Conservation (phyloP, 2,113 vertebrate species). For the Oncorhynchus keta region DNA sequence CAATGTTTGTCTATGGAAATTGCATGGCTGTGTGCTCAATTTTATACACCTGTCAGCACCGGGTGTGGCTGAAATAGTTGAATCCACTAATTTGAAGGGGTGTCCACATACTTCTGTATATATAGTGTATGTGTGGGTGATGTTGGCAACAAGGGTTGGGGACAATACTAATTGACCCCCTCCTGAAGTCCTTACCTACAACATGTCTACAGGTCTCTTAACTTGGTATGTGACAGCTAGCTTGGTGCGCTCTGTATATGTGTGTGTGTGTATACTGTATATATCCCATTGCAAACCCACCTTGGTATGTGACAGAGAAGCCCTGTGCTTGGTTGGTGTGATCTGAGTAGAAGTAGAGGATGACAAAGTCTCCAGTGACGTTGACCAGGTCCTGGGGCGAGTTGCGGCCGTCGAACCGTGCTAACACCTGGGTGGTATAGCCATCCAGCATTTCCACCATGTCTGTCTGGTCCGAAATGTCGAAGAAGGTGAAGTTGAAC, state of each 20-base stretch:
- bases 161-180: no score
- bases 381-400: slow-evolving; percentile 83
- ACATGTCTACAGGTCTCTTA: background rate
- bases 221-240: background rate
- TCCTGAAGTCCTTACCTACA: no score
- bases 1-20: no score
- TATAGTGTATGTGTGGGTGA: no score
- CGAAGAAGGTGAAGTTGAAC: slow-evolving; percentile 92
- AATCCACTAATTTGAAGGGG: no score
- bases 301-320: slow-evolving; percentile 89
- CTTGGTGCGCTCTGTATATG: no score
- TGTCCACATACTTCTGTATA: no score
- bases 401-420: slow-evolving; percentile 86
- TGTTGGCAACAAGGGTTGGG: no score
- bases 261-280: no score
- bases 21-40: no score
- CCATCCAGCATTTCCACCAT: slow-evolving; percentile 96
- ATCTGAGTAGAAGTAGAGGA: slow-evolving; percentile 96
- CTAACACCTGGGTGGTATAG: slow-evolving; percentile 85
- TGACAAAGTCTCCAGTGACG: slow-evolving; percentile 87
- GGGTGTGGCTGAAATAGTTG: no score
- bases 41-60: no score
- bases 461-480: slow-evolving; percentile 91
- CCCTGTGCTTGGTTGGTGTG: slow-evolving; percentile 91
- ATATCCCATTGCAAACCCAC: slow-evolving; percentile 57